Evolutionary conservation across 2,113 vertebrate genomes (phyloP), one percentile per base, ranked within the genome.

Genomic region (Fregetta grallaria): DNA sequence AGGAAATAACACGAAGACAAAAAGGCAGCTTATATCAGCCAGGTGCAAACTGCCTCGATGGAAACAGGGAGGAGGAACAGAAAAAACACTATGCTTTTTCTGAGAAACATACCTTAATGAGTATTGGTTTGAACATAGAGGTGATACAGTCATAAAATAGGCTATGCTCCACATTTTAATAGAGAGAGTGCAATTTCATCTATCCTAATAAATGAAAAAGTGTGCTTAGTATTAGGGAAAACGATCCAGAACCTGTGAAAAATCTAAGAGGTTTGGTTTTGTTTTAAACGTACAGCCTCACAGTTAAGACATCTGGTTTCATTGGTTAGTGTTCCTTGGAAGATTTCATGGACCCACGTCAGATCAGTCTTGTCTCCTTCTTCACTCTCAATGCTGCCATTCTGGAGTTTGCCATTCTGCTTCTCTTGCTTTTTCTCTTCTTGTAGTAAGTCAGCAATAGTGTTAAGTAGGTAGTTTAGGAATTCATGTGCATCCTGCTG

Each of bases 251-350:
- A 78, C 89, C 88, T 93, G 92, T 23, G 80, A 82, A 84, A 62
- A 58, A 92, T 91, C 84, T 95, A 90, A 76, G 82, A 91, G 85
- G 91, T 80, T 81, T 92, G 18, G 79, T 59, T 86, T 88, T 75
- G 75, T 26, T 88, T 97, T 95, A 77, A 92, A 97, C 99, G 98
- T 95, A 99, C 99, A 94, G 99, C 98, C 99, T 99, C 99, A 96
- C 99, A 99, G 98, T 99, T 99, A 96, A 99, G 99, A 98, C 99
- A 99, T 93, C 99, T 98, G 26, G 99, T 99, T 98, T 99, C 99
- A 53, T 99, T 99, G 97, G 99, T 99, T 98, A 99, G 98, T 27
- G 99, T 99, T 94, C 99, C 99, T 97, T 99, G 99, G 98, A 99
- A 99, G 98, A 99, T 99, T 98, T 99, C 99, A 7, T 99, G 99